Evolutionary conservation across 2,797 vertebrate species (phyloP).

Genomic region (Acanthiza pusilla): DNA sequence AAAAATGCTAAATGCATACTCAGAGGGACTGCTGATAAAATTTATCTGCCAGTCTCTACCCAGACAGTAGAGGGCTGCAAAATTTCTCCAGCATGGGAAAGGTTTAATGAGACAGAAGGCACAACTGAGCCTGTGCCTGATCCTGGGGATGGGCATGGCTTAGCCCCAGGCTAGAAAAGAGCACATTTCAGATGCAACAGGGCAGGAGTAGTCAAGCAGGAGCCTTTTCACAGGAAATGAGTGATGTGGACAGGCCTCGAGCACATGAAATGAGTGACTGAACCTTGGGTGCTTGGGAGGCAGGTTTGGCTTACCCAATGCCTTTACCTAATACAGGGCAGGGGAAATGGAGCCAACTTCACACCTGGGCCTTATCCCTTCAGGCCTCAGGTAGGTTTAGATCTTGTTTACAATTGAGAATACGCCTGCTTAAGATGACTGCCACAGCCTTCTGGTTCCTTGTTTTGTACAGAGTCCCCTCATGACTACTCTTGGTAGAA

Average conservation of each 20-base stretch:
- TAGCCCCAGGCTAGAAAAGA: not conserved
- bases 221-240: not conserved
- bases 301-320: not conserved
- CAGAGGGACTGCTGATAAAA: not conserved
- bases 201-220: not conserved
- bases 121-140: not conserved
- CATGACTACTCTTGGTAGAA: not conserved
- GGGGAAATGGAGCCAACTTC: not conserved
- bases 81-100: not conserved
- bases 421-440: not conserved
- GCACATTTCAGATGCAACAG: not conserved
- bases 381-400: not conserved
- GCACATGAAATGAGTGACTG: not conserved
- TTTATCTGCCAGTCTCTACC: not conserved
- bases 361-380: not conserved
- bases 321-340: not conserved
- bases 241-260: not conserved
- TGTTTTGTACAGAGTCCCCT: not conserved
- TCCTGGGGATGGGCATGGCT: not conserved
- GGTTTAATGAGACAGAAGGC: not conserved
- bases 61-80: constrained; percentile 4
- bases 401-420: not conserved
- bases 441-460: not conserved
- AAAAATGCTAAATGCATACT: not conserved
- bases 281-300: not conserved